phyloP scores from a whole-genome alignment of 2,113 vertebrate genomes.

The Muscicapa adusta region DNA sequence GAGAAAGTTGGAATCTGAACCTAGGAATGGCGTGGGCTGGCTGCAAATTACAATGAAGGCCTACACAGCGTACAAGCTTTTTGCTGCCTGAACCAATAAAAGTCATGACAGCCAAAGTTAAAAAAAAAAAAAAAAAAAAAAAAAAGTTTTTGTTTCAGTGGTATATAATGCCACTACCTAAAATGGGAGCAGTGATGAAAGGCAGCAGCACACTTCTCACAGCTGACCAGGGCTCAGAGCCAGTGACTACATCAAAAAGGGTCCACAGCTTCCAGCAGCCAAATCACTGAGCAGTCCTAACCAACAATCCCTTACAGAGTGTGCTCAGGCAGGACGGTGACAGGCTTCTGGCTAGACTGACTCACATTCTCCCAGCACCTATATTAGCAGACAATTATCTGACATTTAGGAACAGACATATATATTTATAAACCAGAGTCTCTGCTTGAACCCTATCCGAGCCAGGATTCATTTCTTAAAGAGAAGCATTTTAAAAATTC shows the following conservation, averaged over 20 bases:
- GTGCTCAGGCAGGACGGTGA: background rate
- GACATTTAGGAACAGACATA: background rate
- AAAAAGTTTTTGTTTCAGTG: background rate
- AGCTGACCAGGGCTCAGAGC: slow-evolving; percentile 44
- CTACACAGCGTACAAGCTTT: background rate
- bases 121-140: background rate
- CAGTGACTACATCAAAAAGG: background rate
- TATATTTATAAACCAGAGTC: background rate
- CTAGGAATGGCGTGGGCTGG: background rate
- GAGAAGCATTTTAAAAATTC: background rate
- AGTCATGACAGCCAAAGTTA: background rate
- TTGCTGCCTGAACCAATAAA: background rate
- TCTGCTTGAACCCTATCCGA: background rate
- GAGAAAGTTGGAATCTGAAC: slow-evolving; percentile 26
- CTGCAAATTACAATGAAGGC: background rate
- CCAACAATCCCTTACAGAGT: background rate
- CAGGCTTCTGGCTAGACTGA: background rate
- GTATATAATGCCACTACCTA: background rate
- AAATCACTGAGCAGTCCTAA: background rate
- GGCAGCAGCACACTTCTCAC: background rate
- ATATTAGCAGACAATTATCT: background rate
- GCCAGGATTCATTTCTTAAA: background rate
- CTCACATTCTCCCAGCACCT: background rate
- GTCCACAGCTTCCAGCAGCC: background rate
- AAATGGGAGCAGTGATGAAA: slow-evolving; percentile 31